These are phyloP conservation scores for Dorcus hopei DNA, from an alignment of 2,888 invertebrate genomes.

Conservation along the genomic window DNA sequence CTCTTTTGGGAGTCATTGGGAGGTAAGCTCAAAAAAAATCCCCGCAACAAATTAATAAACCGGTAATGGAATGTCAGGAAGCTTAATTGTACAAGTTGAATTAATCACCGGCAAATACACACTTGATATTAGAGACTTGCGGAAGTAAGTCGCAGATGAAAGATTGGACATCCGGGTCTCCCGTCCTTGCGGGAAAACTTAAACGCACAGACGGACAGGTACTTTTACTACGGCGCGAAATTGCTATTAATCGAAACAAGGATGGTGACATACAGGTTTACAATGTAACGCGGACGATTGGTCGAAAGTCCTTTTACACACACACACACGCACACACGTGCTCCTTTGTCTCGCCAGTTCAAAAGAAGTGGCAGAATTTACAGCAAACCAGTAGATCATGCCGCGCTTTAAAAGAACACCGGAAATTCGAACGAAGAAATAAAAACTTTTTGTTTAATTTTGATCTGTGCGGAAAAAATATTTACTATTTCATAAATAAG, in stretches of 20 bases:
- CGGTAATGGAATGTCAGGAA: no score
- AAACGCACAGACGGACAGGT: constrained; percentile 2
- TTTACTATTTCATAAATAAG: no score
- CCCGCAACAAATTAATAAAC: no score
- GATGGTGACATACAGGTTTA: constrained; percentile 13
- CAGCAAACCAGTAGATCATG: not conserved
- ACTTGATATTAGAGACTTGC: constrained; percentile 15
- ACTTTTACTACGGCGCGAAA: constrained; percentile 4
- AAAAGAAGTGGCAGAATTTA: constrained; percentile 5
- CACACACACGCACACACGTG: constrained; percentile 9
- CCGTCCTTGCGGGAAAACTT: constrained; percentile 21
- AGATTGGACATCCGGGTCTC: constrained; percentile 23
- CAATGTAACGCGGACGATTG: constrained; percentile 13
- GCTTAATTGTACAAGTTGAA: no score
- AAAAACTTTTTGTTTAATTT: no score
- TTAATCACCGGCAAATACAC: not conserved
- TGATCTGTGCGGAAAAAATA: no score
- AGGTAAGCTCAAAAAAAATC: no score
- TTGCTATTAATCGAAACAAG: constrained; percentile 18
- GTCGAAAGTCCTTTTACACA: constrained; percentile 4
- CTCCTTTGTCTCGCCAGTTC: constrained; percentile 17
- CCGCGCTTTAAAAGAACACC: not conserved
- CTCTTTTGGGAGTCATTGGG: no score
- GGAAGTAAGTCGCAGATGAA: constrained; percentile 21
- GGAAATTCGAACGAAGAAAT: no score